Conservation (phyloP, 2,797 vertebrate species). For the Eurystomus glaucurus region DNA sequence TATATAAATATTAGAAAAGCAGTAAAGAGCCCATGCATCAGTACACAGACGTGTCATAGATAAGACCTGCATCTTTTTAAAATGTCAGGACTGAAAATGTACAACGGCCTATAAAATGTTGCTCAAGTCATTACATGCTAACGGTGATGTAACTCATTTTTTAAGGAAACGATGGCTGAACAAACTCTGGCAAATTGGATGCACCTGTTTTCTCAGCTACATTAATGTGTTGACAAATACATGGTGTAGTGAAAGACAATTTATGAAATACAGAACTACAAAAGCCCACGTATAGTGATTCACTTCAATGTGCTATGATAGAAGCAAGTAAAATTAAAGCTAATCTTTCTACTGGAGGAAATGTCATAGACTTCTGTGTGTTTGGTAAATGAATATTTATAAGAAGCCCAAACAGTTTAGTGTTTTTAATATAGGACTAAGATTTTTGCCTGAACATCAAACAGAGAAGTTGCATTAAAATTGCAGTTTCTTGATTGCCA, state of each 20-base stretch:
- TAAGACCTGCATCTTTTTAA: slow-evolving; percentile 50
- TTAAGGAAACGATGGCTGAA: neutral
- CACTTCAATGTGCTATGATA: neutral
- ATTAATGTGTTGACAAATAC: neutral
- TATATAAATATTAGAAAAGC: slow-evolving; percentile 33
- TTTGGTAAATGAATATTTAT: slow-evolving; percentile 32
- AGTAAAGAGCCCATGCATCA: slow-evolving; percentile 31
- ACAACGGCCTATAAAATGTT: slow-evolving; percentile 34
- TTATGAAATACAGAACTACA: neutral
- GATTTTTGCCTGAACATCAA: slow-evolving; percentile 42
- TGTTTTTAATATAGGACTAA: slow-evolving; percentile 29
- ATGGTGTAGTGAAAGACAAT: neutral
- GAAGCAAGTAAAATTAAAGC: slow-evolving; percentile 26
- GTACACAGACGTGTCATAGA: slow-evolving; percentile 7
- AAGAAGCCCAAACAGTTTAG: slow-evolving; percentile 16
- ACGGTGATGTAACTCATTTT: neutral
- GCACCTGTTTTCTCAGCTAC: neutral
- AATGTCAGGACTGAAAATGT: slow-evolving; percentile 58
- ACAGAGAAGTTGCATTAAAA: slow-evolving; percentile 1
- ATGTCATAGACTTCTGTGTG: neutral
- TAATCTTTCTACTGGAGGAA: slow-evolving; percentile 19
- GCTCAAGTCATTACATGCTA: slow-evolving; percentile 28
- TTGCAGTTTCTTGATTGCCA: slow-evolving; percentile 31
- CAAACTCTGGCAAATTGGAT: neutral
- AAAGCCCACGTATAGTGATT: neutral